A percentile compares a stretch with the other conserved stretches of the same genome.
phyloP scores from a whole-genome alignment of 2,888 invertebrate species.

The Pristionchus exspectatus region DNA sequence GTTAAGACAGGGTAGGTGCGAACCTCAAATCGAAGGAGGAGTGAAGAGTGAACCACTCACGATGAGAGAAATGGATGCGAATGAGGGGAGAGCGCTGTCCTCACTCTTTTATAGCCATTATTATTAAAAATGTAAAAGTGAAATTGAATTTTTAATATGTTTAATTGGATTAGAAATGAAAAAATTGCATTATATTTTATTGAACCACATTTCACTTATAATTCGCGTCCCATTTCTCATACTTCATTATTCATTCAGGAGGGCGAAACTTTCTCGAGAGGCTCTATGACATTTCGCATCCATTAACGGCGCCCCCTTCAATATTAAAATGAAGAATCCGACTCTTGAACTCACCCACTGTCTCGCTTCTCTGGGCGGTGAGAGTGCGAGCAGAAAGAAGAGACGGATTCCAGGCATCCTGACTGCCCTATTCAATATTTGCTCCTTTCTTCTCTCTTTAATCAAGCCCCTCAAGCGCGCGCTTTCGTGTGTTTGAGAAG shows the following conservation, averaged over 20 bases:
- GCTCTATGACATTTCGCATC: too few relatives aligned
- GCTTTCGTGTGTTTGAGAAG: neutral
- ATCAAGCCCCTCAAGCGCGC: neutral
- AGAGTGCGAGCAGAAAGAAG: neutral
- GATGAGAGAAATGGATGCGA: neutral
- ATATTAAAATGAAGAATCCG: too few relatives aligned
- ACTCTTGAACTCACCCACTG: too few relatives aligned
- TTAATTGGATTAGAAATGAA: neutral
- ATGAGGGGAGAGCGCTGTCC: neutral
- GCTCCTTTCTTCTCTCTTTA: slow-evolving; percentile 2
- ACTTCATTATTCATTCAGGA: too few relatives aligned
- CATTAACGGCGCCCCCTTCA: too few relatives aligned
- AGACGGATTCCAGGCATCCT: neutral
- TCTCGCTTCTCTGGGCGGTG: too few relatives aligned
- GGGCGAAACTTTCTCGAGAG: too few relatives aligned
- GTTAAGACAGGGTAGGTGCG: neutral
- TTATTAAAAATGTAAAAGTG: neutral
- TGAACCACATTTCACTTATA: neutral
- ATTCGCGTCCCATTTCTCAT: too few relatives aligned
- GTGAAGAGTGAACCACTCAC: neutral
- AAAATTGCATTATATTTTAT: neutral
- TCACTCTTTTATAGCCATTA: neutral
- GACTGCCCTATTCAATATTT: neutral
- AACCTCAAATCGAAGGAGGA: neutral
- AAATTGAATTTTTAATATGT: neutral